Evolutionary conservation across 2,113 vertebrate genomes (phyloP).

Genomic region (Calypte anna): DNA sequence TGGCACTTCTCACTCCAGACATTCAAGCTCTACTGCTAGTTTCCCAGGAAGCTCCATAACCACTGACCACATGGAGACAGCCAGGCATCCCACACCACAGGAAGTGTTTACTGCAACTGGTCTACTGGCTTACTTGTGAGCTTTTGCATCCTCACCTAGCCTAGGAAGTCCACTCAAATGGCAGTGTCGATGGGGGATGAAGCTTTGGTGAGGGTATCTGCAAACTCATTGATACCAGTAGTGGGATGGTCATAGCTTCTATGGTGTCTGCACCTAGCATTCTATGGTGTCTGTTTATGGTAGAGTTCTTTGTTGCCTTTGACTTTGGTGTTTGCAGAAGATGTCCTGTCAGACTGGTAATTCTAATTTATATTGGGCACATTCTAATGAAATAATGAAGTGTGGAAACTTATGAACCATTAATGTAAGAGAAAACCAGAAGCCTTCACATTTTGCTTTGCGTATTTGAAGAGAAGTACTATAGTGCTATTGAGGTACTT

Average conservation of each 20-base stretch:
- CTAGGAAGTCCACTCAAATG: background rate
- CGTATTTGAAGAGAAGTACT: background rate
- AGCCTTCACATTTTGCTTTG: background rate
- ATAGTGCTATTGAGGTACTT: background rate
- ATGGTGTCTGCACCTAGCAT: background rate
- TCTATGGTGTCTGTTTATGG: background rate
- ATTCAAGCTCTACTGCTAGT: background rate
- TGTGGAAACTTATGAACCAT: background rate
- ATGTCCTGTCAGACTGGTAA: background rate
- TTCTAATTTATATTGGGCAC: background rate
- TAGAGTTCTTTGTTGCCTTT: background rate
- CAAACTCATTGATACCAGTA: accelerated
- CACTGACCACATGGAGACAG: background rate
- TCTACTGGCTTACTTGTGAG: background rate
- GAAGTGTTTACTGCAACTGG: background rate
- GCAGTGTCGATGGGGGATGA: accelerated
- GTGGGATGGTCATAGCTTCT: background rate
- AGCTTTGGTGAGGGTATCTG: background rate
- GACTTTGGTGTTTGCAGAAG: background rate
- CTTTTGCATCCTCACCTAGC: background rate
- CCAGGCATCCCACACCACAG: background rate
- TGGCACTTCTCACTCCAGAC: background rate
- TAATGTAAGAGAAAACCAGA: background rate
- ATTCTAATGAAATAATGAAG: background rate
- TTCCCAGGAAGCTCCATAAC: background rate